A percentile compares a stretch with the other conserved stretches of the same genome.
Conservation (phyloP, 2,888 invertebrate genomes). For the Lysandra bellargus region DNA sequence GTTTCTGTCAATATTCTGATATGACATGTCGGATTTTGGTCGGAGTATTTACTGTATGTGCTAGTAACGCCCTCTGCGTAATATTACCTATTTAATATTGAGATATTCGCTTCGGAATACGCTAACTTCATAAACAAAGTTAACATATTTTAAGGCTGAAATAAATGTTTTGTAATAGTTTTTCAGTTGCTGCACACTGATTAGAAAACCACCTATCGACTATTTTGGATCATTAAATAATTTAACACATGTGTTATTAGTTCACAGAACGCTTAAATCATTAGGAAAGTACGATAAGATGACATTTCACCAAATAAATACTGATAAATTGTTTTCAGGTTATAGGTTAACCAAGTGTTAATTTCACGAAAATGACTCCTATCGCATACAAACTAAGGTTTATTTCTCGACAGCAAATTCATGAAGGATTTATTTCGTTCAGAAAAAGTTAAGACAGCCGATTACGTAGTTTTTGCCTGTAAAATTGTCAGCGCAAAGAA, state of each 20-base stretch:
- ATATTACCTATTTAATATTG: no score
- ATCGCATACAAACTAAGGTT: conserved; percentile 24
- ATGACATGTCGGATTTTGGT: no score
- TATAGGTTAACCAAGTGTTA: conserved; percentile 48
- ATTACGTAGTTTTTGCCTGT: conserved; percentile 6
- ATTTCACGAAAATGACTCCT: conserved; percentile 20
- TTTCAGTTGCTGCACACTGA: background rate
- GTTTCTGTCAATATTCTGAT: no score
- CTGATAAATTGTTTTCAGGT: conserved; percentile 58
- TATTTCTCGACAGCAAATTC: background rate
- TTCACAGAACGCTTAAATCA: conserved; percentile 49
- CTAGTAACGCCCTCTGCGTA: no score
- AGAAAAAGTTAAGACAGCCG: conserved; percentile 3
- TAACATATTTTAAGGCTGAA: background rate
- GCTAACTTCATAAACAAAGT: no score
- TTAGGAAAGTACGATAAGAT: conserved; percentile 50
- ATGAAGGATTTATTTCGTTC: background rate
- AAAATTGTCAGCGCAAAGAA: background rate
- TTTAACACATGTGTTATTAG: conserved; percentile 34
- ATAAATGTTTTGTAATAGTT: background rate
- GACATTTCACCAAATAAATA: conserved; percentile 65
- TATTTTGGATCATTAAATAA: conserved; percentile 23
- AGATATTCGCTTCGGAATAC: no score
- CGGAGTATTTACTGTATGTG: no score
- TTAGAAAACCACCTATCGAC: background rate